Evolutionary conservation across 2,113 vertebrate genomes (phyloP), one percentile per base, ranked within the genome.

Genomic region (Cisticola juncidis): DNA sequence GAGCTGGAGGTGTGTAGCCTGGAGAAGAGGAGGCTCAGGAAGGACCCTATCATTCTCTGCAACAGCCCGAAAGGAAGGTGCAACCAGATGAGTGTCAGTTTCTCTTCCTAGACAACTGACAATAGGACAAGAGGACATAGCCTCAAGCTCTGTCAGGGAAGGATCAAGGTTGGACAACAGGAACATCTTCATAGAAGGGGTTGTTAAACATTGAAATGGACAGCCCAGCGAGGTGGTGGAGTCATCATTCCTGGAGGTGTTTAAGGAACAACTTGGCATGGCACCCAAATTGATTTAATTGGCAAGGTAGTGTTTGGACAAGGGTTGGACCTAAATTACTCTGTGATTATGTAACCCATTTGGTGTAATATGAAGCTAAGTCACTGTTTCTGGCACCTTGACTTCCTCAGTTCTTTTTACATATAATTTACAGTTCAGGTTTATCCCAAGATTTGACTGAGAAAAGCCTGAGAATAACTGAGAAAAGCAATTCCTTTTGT

Each of bases 31-130:
- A 29, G 31, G 22, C 31, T 76, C 21, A 42, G 40, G 15, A 7
- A 5, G 11, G 47, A 45, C 9, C 9, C n/a, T 45, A 24, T 16
- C 3, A 6, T 15, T n/a, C n/a, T 53, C 12, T 78, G 14, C 2
- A 61, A 11, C 15, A 3, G 2, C 15, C 12, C 24, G 40, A 40
- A 47, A 54, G 15, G 28, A 29, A 12, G 9, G 1, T 45, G 28
- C 24, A 48, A 14, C 24, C 35, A 29, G 12, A 9, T 24, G 6
- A 17, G 15, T 2, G 7, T n/a, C 0, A 0, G 4, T 10, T 24
- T 70, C 13, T 54, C 38, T n/a, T 62, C 14, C 7, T 14, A 54
- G 11, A 13, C 5, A 54, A 35, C 16, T 44, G 12, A 31, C 6
- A 8, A 42, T 5, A 60, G 21, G 31, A 58, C 7, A 51, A n/a